Evolutionary conservation across 2,113 vertebrate genomes (phyloP), one percentile per base, ranked within the genome.

Genomic region (Pangasianodon hypophthalmus): DNA sequence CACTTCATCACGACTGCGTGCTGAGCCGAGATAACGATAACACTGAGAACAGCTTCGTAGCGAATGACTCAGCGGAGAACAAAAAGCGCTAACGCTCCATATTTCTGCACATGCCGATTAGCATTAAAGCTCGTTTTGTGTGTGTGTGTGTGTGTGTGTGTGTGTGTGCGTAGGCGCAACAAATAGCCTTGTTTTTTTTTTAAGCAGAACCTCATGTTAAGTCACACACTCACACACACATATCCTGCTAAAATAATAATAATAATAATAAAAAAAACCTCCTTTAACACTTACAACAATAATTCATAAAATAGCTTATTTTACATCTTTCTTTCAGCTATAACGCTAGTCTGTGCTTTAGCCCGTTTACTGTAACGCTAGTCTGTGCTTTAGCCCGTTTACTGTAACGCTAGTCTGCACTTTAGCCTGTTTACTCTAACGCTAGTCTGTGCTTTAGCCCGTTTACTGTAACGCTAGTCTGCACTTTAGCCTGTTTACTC

Each of bases 1-100:
- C 75, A 83, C 69, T 85, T 88, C 24, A 90, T 85, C 84, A 81
- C 77, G 58, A 64, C 73, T 41, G 67, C 85, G 29, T 80, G 85
- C 79, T 87, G 79, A 56, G 37, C 69, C 3, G 79, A 64, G 85
- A 87, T 87, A 91, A 91, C 69, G 84, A 26, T 79, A 69, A 85
- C 52, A 60, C 54, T 14, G 32, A 84, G 32, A 60, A 48, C 41
- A 1, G 79, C 62, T 37, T 60, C 44, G 11, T 60, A 77, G n/a
- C 32, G 8, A 32, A 87, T 91, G 85, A 91, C 54, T 89, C 90
- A 87, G 32, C 8, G 4, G 14, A 16, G 64, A 85, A 87, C 32
- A 87, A 85, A 50, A 73, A 71, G 79, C 8, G n/a, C 46, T 19
- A 44, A 46, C 11, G 64, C 64, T 75, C 44, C 18, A 69, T 85